Evolutionary conservation across 2,888 invertebrate species (phyloP).

Genomic region (Drosophila vallismaia): DNA sequence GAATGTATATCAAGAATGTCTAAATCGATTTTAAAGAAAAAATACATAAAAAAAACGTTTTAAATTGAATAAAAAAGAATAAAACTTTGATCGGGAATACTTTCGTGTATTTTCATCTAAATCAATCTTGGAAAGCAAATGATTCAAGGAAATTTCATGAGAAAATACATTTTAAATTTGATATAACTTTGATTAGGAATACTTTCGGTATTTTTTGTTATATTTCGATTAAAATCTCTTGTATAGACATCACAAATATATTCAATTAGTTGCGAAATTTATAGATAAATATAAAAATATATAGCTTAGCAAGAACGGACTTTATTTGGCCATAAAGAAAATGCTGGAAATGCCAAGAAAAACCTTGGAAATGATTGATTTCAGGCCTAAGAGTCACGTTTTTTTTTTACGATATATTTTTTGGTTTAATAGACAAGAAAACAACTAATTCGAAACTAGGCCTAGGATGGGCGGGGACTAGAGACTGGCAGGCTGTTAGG

Average conservation of each 20-base stretch:
- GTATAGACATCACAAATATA: not conserved
- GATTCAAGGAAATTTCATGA: no score
- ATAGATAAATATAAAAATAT: slow-evolving; percentile 25
- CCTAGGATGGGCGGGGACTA: slow-evolving; percentile 36
- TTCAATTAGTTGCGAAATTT: slow-evolving; percentile 22
- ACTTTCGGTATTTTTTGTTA: no score
- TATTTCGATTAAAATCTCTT: no score
- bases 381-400: slow-evolving; percentile 33
- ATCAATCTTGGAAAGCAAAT: no score
- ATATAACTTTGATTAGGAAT: no score
- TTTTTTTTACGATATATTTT: slow-evolving; percentile 14
- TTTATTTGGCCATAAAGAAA: slow-evolving; percentile 36
- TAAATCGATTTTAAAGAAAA: no score
- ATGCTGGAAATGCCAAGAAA: slow-evolving; percentile 17
- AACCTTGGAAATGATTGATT: slow-evolving; percentile 19
- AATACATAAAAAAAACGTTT: no score
- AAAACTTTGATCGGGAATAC: no score
- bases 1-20: no score
- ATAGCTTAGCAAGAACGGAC: slow-evolving; percentile 19
- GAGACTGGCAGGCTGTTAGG: not conserved
- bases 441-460: slow-evolving; percentile 40
- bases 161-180: no score
- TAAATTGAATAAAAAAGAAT: no score
- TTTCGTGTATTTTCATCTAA: no score
- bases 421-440: slow-evolving; percentile 10